These are phyloP conservation scores for Agrochola circellaris DNA, from an alignment of 2,888 invertebrate species.

Conservation along the genomic window DNA sequence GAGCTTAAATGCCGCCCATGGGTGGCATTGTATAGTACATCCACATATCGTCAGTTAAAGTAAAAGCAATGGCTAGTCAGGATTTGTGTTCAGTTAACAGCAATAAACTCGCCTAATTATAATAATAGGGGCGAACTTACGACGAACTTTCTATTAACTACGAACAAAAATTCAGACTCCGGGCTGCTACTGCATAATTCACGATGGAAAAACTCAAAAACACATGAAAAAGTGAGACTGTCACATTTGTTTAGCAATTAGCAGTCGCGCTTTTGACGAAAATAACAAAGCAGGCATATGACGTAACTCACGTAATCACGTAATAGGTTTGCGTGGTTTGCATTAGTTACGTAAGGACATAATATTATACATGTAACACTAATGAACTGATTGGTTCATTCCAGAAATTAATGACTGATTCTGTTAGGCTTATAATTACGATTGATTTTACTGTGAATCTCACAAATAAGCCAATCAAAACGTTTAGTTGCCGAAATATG, in stretches of 20 bases:
- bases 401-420: conserved; percentile 33
- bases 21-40: background rate
- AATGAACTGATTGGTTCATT: conserved; percentile 27
- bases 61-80: background rate
- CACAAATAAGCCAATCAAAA: conserved; percentile 29
- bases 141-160: background rate
- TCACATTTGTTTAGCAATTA: background rate
- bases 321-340: conserved; percentile 6
- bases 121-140: background rate
- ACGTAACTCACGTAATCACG: background rate
- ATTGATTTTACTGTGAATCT: conserved; percentile 20
- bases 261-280: background rate
- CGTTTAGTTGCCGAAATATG: conserved; percentile 4
- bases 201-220: background rate
- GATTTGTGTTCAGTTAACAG: background rate
- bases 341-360: background rate
- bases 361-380: background rate
- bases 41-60: background rate
- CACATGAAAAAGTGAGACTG: background rate
- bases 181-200: background rate
- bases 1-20: too few species aligned
- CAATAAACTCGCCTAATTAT: too few species aligned
- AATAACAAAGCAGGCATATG: background rate
- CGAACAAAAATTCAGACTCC: background rate
- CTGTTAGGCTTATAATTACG: conserved; percentile 3